Evolutionary conservation across 2,113 vertebrate species (phyloP).

Genomic region (Paraplagusia blochii): DNA sequence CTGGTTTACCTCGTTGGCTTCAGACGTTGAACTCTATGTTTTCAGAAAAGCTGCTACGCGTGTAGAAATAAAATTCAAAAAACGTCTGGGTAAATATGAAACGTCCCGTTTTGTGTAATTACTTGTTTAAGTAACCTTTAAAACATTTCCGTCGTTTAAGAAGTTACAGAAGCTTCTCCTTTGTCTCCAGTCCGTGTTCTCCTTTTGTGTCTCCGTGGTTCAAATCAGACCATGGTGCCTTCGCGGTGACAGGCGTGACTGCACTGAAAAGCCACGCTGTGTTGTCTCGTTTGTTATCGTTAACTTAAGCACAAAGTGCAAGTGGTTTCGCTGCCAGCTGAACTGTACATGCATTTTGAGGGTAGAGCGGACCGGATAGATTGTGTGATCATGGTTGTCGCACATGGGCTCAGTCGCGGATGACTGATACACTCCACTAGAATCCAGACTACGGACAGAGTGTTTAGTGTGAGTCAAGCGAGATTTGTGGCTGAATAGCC

Average conservation of each 20-base stretch:
- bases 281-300: not conserved
- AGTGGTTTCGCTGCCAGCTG: conserved; percentile 2
- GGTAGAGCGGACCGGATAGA: too few relatives aligned
- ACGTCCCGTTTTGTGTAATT: not conserved
- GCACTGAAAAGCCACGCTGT: not conserved
- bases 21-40: not conserved
- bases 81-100: too few relatives aligned
- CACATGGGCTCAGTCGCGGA: too few relatives aligned
- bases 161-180: conserved; percentile 21
- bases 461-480: too few relatives aligned
- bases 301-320: conserved; percentile 34
- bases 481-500: too few relatives aligned
- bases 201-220: not conserved
- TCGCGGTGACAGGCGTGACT: not conserved
- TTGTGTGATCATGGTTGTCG: too few relatives aligned
- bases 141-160: not conserved
- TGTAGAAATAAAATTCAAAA: too few relatives aligned
- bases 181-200: not conserved
- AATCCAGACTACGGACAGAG: too few relatives aligned
- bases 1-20: not conserved
- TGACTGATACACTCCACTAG: too few relatives aligned
- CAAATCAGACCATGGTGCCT: too few relatives aligned
- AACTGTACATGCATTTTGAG: not conserved
- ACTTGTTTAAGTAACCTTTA: not conserved
- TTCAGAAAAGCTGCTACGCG: not conserved